Evolutionary conservation across 2,113 vertebrate species (phyloP), one percentile per base, ranked within the genome.

Genomic region (Brevimyrus niger): DNA sequence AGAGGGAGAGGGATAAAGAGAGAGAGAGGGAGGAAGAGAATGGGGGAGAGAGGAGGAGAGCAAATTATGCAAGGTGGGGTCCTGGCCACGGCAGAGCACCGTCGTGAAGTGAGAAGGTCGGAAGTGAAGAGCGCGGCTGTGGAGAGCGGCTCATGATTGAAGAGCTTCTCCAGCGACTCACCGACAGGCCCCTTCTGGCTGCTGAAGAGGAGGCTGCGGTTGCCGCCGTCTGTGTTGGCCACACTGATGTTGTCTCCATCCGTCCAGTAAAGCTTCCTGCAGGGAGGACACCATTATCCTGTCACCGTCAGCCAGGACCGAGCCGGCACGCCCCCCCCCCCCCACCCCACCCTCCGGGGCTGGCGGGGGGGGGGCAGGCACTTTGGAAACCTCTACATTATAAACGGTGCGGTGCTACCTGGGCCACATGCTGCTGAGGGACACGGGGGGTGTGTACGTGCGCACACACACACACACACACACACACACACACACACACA

Each of bases 191-290:
- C 97, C 90, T 96, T 98, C 96, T 99, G 98, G 94, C 95, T 95
- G 65, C 93, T 95, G 94, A 99, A 98, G 91, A 99, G 97, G 48
- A 98, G 90, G 0, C 94, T 98, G 53, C 93, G 96, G 93, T 98
- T 98, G 93, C 94, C 97, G 93, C 98, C 98, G 0, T 99, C 98
- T 92, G 97, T 98, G 95, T 99, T 99, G 92, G 98, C 97, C 90
- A 98, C 95, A 58, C 97, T 99, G 95, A 99, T 98, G 94, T 97
- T 98, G 95, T 99, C 98, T 10, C 98, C 98, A 0, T 99, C 98
- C 0, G 98, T 99, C 98, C 98, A 99, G 94, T 98, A 99, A 6
- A 99, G 96, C 91, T 99, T 99, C 89, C 98, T 99, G 90, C 11
- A 89, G 55, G 42, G 61, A 84, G 42, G 21, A 51, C 42, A 90